Conservation (phyloP, 2,888 invertebrate species). For the Andrena chrysosceles region DNA sequence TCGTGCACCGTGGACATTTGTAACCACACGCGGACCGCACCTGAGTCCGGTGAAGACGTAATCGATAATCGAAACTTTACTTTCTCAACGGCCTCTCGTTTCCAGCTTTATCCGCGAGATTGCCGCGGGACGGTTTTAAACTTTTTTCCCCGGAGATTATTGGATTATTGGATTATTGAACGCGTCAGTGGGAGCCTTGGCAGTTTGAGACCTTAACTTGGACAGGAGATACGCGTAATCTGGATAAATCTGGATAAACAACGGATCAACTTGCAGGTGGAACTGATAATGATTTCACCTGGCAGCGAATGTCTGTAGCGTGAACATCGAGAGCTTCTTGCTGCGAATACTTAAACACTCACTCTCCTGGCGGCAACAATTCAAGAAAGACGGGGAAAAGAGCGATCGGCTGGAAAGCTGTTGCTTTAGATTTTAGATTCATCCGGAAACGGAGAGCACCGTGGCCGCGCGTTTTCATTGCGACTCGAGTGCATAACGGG, state of each 20-base stretch:
- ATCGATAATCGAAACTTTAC: slow-evolving; percentile 66
- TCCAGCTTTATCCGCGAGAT: background rate
- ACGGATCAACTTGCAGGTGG: background rate
- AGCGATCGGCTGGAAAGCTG: background rate
- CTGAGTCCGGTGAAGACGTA: slow-evolving; percentile 45
- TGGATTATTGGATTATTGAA: too few species aligned
- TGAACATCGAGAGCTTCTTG: slow-evolving; percentile 3
- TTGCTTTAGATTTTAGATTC: slow-evolving; percentile 8
- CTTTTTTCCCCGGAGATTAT: slow-evolving; percentile 1
- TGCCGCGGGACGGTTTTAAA: background rate
- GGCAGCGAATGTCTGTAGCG: slow-evolving; percentile 26
- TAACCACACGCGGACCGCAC: slow-evolving; percentile 45
- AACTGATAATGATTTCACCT: slow-evolving; percentile 1
- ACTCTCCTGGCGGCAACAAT: background rate
- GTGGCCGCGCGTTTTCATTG: slow-evolving; percentile 58
- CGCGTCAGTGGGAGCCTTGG: too few species aligned
- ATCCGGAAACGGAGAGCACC: slow-evolving; percentile 40
- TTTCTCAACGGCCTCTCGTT: slow-evolving; percentile 33
- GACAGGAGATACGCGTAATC: background rate
- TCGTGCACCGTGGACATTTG: slow-evolving; percentile 27
- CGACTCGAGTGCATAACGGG: slow-evolving; percentile 66
- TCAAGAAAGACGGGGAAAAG: background rate
- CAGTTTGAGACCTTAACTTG: too few species aligned
- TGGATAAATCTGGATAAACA: too few species aligned
- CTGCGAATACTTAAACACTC: background rate